Conservation (phyloP, 2,888 invertebrate genomes). For the Miltochrista miniata region DNA sequence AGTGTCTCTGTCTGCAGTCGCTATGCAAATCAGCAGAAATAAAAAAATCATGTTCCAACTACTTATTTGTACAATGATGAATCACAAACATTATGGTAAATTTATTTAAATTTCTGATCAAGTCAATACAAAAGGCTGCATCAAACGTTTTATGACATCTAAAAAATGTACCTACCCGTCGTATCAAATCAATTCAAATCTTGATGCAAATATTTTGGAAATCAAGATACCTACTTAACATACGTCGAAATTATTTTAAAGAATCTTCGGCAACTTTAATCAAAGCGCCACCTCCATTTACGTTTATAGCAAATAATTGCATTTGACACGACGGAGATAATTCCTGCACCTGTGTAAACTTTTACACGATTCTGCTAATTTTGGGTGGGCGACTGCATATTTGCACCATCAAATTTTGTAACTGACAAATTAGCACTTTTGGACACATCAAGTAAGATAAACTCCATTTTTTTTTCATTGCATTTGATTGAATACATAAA, state of each 20-base stretch:
- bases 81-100: slow-evolving; percentile 25
- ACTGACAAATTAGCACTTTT: slow-evolving; percentile 72
- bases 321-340: slow-evolving; percentile 47
- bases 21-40: slow-evolving; percentile 11
- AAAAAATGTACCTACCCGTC: slow-evolving; percentile 13
- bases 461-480: slow-evolving; percentile 44
- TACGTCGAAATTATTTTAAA: slow-evolving; percentile 10
- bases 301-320: slow-evolving; percentile 60
- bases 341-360: slow-evolving; percentile 70
- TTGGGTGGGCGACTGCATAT: slow-evolving; percentile 72
- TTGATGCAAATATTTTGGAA: slow-evolving; percentile 10
- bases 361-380: slow-evolving; percentile 48
- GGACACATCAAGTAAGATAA: slow-evolving; percentile 56
- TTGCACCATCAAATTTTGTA: slow-evolving; percentile 53
- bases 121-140: slow-evolving; percentile 29
- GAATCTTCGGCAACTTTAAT: slow-evolving; percentile 20
- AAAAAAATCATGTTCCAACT: slow-evolving; percentile 13
- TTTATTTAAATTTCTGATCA: slow-evolving; percentile 33
- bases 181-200: slow-evolving; percentile 2
- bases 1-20: slow-evolving; percentile 4
- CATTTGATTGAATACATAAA: slow-evolving; percentile 34
- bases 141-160: slow-evolving; percentile 28
- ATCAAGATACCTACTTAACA: slow-evolving; percentile 26
- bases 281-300: slow-evolving; percentile 35
- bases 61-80: slow-evolving; percentile 22